Conservation (phyloP, 2,113 vertebrate species). For the Orycteropus afer region DNA sequence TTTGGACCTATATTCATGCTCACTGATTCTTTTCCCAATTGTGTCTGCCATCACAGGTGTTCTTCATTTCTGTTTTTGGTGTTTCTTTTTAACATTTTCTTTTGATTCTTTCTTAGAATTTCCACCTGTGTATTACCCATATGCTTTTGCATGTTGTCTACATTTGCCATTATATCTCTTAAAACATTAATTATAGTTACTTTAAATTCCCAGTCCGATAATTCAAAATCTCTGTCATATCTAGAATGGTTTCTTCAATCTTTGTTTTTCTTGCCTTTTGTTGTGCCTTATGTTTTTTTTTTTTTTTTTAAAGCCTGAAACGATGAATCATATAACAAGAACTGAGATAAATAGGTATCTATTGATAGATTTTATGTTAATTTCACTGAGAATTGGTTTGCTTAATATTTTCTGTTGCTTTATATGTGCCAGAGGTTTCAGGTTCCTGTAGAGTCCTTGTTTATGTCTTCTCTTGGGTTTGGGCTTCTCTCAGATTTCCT, state of each 20-base stretch:
- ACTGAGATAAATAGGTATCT: neutral
- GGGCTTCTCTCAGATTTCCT: neutral
- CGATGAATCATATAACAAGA: neutral
- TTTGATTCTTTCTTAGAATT: slow-evolving; percentile 20
- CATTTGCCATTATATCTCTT: neutral
- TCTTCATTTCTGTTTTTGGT: neutral
- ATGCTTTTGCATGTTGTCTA: neutral
- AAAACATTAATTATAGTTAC: neutral
- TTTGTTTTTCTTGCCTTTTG: neutral
- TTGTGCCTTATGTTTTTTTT: neutral
- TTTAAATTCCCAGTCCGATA: neutral
- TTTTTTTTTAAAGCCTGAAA: neutral
- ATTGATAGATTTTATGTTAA: neutral
- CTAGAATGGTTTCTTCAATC: neutral
- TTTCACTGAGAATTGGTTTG: neutral
- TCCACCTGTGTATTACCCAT: neutral
- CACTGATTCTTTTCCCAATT: neutral
- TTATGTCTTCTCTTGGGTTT: neutral
- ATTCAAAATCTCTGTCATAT: neutral
- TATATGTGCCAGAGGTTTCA: neutral
- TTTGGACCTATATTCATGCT: neutral
- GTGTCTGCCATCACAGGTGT: neutral
- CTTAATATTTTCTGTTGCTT: neutral
- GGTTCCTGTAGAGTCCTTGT: neutral
- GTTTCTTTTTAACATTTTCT: neutral